Evolutionary conservation across 2,797 vertebrate genomes (phyloP).

Genomic region (Eulemur coronatus): DNA sequence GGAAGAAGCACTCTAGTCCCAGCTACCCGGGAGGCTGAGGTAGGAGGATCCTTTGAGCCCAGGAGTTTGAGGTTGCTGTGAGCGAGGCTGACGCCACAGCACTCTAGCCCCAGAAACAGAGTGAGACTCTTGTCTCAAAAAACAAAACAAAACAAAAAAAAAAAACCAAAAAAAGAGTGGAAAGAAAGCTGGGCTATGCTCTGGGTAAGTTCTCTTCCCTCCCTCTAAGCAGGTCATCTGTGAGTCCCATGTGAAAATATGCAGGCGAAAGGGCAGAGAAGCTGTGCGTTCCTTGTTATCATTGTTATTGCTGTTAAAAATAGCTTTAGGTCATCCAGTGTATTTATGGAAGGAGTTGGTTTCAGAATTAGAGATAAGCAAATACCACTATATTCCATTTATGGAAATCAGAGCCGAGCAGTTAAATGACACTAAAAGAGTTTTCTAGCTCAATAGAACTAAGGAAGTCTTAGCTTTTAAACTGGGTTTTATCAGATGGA

Average conservation of each 20-base stretch:
- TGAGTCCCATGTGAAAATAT: conserved; percentile 22
- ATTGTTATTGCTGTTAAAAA: conserved; percentile 46
- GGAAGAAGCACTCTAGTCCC: neutral
- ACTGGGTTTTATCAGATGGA: conserved; percentile 16
- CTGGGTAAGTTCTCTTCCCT: neutral
- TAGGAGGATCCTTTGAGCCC: too few species aligned
- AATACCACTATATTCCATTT: conserved; percentile 49
- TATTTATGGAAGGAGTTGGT: conserved; percentile 46
- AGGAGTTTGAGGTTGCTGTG: too few species aligned
- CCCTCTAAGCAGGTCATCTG: conserved; percentile 43
- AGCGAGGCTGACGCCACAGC: too few species aligned
- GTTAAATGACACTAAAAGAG: conserved; percentile 65
- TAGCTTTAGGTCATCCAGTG: conserved; percentile 10
- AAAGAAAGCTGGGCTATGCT: neutral
- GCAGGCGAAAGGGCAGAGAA: neutral
- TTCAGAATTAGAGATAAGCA: conserved; percentile 61
- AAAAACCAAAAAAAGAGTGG: neutral
- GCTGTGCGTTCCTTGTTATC: neutral
- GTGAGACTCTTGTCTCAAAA: too few species aligned
- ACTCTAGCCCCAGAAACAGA: too few species aligned
- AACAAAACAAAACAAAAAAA: too few species aligned
- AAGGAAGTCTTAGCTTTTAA: conserved; percentile 68
- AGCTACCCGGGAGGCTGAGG: too few species aligned
- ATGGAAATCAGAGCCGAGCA: conserved; percentile 51
- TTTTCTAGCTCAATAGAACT: conserved; percentile 57